Base-by-base conservation (phyloP, 1,140 invertebrate genomes). In the Lepidostoma basale region DNA sequence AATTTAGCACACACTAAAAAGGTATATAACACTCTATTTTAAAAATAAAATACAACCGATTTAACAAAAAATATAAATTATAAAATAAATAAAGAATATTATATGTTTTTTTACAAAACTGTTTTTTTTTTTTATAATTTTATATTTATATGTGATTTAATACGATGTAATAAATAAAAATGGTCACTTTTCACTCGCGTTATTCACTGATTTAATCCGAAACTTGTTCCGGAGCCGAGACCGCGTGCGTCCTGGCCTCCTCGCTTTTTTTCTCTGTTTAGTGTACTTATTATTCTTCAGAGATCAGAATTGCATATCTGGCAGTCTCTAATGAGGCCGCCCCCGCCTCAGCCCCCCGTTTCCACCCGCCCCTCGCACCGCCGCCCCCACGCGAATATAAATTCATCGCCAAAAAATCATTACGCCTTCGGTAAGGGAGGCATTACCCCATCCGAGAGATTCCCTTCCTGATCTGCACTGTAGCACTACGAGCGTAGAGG, bases 351-450 rank as follows among this genome's bases (percentile, higher is more conserved):
- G 77, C 78, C 79, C 78, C 78, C 78, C 77, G 10, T 22, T 14
- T 10, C 52, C 25, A 12, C 49, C 60, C 49, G 9, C 42, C 64
- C 47, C 36, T 23, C 63, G 18, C 42, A 3, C 58, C 60, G 26
- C 12, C 44, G 39, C 45, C 39, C 18, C 63, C 45, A 20, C 71
- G 80, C 81, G 81, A 83, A 82, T 83, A 83, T 83, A 83, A 83
- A 83, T 83, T 83, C 81, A 83, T 83, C 81, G 81, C 81, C 81
- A 83, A 83, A 83, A 83, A 83, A 83, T 83, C 81, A 83, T 83
- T 83, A 83, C 81, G 80, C 81, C 68, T 68, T 64, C 54, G 70
- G 64, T 78, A 79, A 79, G 81, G 81, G 81, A 81, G 80, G 80
- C 78, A 81, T 82, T 83, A 81, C 80, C 78, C 71, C 71, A 66